phyloP scores from a whole-genome alignment of 2,113 vertebrate species.

The Zingel zingel region DNA sequence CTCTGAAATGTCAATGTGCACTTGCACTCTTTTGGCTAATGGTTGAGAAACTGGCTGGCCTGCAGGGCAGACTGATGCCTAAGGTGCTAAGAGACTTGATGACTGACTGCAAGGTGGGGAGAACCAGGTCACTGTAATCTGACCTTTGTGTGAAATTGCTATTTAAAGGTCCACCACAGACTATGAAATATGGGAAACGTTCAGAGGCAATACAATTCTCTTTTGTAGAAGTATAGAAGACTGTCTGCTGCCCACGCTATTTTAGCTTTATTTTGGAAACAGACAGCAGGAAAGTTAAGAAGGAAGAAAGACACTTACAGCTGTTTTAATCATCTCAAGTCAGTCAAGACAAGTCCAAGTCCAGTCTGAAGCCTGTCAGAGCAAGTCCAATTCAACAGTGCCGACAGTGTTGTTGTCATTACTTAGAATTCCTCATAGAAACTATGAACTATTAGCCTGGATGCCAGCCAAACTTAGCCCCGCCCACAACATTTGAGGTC shows the following conservation, averaged over 20 bases:
- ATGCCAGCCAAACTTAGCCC: too few relatives aligned
- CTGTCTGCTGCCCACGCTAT: background rate
- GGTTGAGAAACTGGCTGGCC: constrained; percentile 27
- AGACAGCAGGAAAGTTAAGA: background rate
- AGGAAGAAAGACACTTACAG: background rate
- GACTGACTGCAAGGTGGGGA: constrained; percentile 5
- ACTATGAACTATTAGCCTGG: too few relatives aligned
- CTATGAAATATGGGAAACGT: background rate
- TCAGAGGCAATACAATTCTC: background rate
- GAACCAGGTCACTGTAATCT: background rate
- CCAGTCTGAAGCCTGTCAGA: background rate
- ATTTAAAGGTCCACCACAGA: background rate
- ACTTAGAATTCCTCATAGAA: too few relatives aligned
- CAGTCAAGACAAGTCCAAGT: background rate
- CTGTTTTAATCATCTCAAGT: too few relatives aligned
- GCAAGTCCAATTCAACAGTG: too few relatives aligned
- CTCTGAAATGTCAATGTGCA: constrained; percentile 52
- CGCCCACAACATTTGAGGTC: too few relatives aligned
- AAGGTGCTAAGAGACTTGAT: constrained; percentile 5
- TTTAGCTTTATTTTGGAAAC: background rate
- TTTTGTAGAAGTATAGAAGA: background rate
- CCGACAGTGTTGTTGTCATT: too few relatives aligned
- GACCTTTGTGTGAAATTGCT: background rate
- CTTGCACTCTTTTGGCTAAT: constrained; percentile 42
- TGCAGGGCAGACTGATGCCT: constrained; percentile 5